Evolutionary conservation across 1,140 invertebrate genomes (phyloP), one percentile per base, ranked within the genome.

Genomic region (Magallana ariakensis): DNA sequence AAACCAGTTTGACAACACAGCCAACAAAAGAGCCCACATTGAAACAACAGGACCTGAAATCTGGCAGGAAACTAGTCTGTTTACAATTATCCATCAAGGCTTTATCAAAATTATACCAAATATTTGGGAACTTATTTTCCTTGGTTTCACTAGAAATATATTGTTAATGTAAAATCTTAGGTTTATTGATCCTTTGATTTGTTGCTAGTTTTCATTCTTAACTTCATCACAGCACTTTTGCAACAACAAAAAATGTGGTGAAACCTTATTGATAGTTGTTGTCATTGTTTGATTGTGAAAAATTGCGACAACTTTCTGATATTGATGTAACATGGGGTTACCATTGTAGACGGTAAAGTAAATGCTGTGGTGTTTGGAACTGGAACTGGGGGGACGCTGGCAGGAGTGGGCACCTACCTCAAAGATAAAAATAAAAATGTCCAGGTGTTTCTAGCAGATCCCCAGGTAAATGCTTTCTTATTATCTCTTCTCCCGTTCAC

Each of bases 11-110:
- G 95, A 95, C 85, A 95, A 95, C 85, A 90, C 90, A 22, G 95
- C 94, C 16, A 95, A 95, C 83, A 92, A 91, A 84, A 84, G 86
- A 58, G 94, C 94, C 15, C 95, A 95, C 86, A 92, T 95, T 22
- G 94, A 94, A 84, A 95, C 94, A 11, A 95, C 95, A 22, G 95
- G 95, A 15, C 95, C 95, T 58, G 95, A 95, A 92, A 95, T 95
- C 56, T 95, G 95, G 95, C 85, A 92, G 57, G 94, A 95, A 89
- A 95, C 95, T 56, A 91, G 92, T 93, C 60, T 22, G 87, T 82
- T 26, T 80, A 62, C 19, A 16, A 62, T 53, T 46, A 13, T 60
- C 10, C 26, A 81, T 16, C 80, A 54, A n/a, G 13, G 26, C 19
- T 54, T 60, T 60, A 1, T 6, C 58, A 11, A 13, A 7, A 46